These are phyloP conservation scores for Gymnorhina tibicen DNA, from an alignment of 2,113 vertebrate species.

Conservation along the genomic window DNA sequence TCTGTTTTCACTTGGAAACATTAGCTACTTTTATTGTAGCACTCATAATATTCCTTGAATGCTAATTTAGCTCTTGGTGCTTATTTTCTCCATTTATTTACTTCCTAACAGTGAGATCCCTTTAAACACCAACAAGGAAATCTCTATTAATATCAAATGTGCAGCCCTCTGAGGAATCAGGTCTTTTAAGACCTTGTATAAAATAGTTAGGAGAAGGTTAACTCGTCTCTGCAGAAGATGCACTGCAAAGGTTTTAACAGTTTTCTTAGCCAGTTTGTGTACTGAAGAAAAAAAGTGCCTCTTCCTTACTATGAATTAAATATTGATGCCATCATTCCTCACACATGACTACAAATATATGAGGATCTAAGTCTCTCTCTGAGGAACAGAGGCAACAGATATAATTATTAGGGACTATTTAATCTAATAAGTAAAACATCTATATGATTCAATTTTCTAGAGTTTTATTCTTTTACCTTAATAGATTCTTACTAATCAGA, in stretches of 20 bases:
- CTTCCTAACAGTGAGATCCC: background rate
- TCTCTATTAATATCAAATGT: background rate
- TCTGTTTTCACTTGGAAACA: background rate
- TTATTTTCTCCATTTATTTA: background rate
- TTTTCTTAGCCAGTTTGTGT: background rate
- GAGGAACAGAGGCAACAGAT: background rate
- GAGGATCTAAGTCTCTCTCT: background rate
- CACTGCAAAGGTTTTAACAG: background rate
- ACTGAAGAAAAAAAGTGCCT: background rate
- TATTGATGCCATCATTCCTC: background rate
- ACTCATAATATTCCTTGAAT: background rate
- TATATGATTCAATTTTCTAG: background rate
- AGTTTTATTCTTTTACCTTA: background rate
- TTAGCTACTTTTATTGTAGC: background rate
- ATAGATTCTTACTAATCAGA: background rate
- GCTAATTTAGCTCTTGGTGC: background rate
- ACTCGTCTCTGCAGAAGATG: background rate
- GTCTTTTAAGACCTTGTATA: background rate
- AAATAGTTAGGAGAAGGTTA: background rate
- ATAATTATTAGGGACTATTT: background rate
- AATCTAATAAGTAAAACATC: background rate
- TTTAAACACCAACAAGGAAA: background rate
- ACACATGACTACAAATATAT: background rate
- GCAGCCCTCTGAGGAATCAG: background rate
- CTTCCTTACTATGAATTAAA: background rate